These are phyloP conservation scores for Alces alces DNA, from an alignment of 2,113 vertebrate species.

Conservation along the genomic window DNA sequence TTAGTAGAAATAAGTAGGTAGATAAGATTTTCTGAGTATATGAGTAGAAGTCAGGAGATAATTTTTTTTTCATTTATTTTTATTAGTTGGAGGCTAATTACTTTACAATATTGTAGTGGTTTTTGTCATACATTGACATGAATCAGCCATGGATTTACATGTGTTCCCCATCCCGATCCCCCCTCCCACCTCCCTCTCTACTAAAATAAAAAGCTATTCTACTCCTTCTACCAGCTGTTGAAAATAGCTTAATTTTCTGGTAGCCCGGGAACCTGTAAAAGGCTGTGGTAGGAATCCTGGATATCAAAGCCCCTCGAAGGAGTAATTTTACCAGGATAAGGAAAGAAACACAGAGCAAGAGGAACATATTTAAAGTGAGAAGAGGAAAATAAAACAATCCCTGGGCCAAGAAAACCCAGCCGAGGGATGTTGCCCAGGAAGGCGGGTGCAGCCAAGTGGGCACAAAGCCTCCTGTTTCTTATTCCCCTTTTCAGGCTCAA, in stretches of 20 bases:
- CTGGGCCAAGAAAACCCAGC: not conserved
- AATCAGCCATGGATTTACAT: too few species aligned
- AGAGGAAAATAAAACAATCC: slow-evolving; percentile 42
- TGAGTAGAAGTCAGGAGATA: not conserved
- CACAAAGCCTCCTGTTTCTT: slow-evolving; percentile 26
- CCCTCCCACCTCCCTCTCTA: too few species aligned
- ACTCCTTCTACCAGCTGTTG: not conserved
- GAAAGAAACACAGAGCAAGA: not conserved
- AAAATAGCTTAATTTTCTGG: not conserved
- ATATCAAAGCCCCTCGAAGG: not conserved
- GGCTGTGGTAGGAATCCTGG: not conserved
- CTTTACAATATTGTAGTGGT: too few species aligned
- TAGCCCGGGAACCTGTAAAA: not conserved
- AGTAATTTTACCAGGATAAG: not conserved
- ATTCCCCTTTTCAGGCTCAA: not conserved
- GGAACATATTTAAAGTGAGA: slow-evolving; percentile 23
- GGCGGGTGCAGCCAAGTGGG: slow-evolving; percentile 28
- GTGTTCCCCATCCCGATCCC: too few species aligned
- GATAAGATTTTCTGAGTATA: not conserved
- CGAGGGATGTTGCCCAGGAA: not conserved
- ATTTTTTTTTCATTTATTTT: not conserved
- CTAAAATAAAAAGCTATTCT: not conserved
- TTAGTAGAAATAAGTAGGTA: not conserved
- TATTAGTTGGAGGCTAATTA: too few species aligned
- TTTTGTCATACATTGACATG: too few species aligned